Evolutionary conservation across 2,888 invertebrate genomes (phyloP).

Genomic region (Cybosia mesomella): DNA sequence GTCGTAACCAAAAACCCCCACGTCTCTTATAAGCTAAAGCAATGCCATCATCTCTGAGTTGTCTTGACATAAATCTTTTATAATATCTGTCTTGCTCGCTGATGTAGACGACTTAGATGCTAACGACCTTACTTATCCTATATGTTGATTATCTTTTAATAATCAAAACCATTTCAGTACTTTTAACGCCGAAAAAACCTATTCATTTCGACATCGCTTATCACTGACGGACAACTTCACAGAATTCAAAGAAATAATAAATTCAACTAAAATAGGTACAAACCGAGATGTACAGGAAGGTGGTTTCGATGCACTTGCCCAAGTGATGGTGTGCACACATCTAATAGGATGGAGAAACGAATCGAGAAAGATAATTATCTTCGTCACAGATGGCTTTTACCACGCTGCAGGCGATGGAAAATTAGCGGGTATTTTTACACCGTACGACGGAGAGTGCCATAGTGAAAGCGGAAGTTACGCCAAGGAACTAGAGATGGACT

Average conservation of each 20-base stretch:
- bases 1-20: too few species aligned
- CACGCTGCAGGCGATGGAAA: slow-evolving; percentile 94
- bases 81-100: neutral
- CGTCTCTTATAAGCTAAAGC: too few species aligned
- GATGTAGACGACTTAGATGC: neutral
- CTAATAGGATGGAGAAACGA: slow-evolving; percentile 92
- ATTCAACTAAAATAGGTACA: slow-evolving; percentile 73
- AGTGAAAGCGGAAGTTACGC: slow-evolving; percentile 85
- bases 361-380: slow-evolving; percentile 91
- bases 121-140: too few species aligned
- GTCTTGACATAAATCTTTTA: neutral
- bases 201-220: slow-evolving; percentile 92
- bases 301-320: slow-evolving; percentile 95
- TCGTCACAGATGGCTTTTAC: slow-evolving; percentile 92
- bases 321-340: slow-evolving; percentile 88
- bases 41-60: too few species aligned
- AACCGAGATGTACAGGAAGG: slow-evolving; percentile 92
- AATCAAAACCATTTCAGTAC: slow-evolving; percentile 44
- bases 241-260: slow-evolving; percentile 75
- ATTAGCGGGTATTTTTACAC: slow-evolving; percentile 89
- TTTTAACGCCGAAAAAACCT: slow-evolving; percentile 65
- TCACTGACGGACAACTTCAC: slow-evolving; percentile 87
- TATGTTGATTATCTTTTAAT: neutral
- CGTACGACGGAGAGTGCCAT: slow-evolving; percentile 91
- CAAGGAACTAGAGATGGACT: slow-evolving; percentile 89